Percentiles rank a stretch among this genome's conserved stretches.
phyloP scores from a whole-genome alignment of 2,113 vertebrate genomes.

The Tichodroma muraria region DNA sequence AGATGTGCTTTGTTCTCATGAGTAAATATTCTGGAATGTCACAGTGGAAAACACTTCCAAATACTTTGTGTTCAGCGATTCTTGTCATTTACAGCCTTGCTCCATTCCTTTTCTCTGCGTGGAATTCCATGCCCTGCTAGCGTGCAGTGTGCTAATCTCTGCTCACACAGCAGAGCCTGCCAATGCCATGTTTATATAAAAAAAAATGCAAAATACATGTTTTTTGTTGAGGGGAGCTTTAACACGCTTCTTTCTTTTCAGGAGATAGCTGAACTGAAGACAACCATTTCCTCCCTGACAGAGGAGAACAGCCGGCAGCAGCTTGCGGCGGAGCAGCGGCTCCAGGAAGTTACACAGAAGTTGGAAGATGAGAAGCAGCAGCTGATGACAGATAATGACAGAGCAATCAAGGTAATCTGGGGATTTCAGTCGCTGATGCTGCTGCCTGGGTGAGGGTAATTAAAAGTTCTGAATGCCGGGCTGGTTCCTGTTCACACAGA shows the following conservation, averaged over 20 bases:
- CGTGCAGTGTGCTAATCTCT: conserved; percentile 19
- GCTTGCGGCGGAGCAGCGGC: conserved; percentile 69
- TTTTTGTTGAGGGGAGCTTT: conserved; percentile 2
- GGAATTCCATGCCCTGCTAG: conserved; percentile 4
- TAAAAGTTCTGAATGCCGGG: conserved; percentile 54
- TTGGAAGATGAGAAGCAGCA: conserved; percentile 82
- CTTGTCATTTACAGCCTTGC: conserved; percentile 20
- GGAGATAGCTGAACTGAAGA: conserved; percentile 83
- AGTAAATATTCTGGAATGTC: conserved; percentile 68
- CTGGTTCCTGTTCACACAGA: conserved; percentile 15
- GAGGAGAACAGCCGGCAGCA: conserved; percentile 78
- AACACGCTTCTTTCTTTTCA: conserved; percentile 67
- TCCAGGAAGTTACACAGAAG: conserved; percentile 71
- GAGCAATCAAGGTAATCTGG: conserved; percentile 80
- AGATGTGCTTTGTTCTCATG: conserved; percentile 67
- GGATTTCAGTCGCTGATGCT: conserved; percentile 55
- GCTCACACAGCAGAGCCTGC: conserved; percentile 18
- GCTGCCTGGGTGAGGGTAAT: conserved; percentile 55
- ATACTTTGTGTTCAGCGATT: conserved; percentile 34
- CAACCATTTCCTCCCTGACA: conserved; percentile 71
- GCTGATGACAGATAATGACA: conserved; percentile 75
- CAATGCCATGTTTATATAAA: conserved; percentile 21
- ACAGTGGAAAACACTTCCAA: conserved; percentile 51
- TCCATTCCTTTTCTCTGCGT: background rate
- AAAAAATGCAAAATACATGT: conserved; percentile 27